Evolutionary conservation across 2,888 invertebrate species (phyloP).

Genomic region (Scaptomyza cyrtandrae): DNA sequence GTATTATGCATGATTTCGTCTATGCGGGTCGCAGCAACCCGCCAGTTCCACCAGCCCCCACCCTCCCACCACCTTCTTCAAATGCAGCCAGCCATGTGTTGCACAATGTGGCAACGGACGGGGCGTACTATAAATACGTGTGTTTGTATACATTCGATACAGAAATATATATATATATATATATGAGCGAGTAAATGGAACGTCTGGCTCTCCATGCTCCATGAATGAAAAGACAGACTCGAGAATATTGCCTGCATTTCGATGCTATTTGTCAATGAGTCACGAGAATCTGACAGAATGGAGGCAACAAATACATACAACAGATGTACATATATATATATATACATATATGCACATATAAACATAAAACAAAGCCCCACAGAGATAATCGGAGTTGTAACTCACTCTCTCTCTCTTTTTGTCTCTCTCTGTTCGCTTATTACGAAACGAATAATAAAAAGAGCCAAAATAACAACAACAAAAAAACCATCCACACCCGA

Average conservation of each 20-base stretch:
- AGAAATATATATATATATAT: background rate
- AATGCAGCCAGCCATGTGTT: slow-evolving; percentile 64
- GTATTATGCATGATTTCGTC: slow-evolving; percentile 31
- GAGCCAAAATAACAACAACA: slow-evolving; percentile 19
- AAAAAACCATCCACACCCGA: slow-evolving; percentile 29
- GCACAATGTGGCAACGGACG: slow-evolving; percentile 45
- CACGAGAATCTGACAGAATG: slow-evolving; percentile 33
- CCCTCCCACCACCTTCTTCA: slow-evolving; percentile 7
- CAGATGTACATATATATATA: background rate
- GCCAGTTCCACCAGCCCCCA: background rate
- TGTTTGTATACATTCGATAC: background rate
- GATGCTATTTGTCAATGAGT: slow-evolving; percentile 78
- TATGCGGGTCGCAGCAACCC: slow-evolving; percentile 2
- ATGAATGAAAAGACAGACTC: slow-evolving; percentile 65
- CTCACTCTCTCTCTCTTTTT: background rate
- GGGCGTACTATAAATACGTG: slow-evolving; percentile 48
- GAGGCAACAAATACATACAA: slow-evolving; percentile 17
- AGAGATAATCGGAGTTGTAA: slow-evolving; percentile 26
- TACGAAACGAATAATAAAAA: slow-evolving; percentile 33
- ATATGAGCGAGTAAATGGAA: slow-evolving; percentile 44
- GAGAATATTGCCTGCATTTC: slow-evolving; percentile 65
- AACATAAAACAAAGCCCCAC: slow-evolving; percentile 18
- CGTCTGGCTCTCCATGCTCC: slow-evolving; percentile 47
- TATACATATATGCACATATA: background rate
- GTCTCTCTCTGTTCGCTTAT: slow-evolving; percentile 14